Evolutionary conservation across 2,113 vertebrate species (phyloP).

Genomic region (Isurus oxyrinchus): DNA sequence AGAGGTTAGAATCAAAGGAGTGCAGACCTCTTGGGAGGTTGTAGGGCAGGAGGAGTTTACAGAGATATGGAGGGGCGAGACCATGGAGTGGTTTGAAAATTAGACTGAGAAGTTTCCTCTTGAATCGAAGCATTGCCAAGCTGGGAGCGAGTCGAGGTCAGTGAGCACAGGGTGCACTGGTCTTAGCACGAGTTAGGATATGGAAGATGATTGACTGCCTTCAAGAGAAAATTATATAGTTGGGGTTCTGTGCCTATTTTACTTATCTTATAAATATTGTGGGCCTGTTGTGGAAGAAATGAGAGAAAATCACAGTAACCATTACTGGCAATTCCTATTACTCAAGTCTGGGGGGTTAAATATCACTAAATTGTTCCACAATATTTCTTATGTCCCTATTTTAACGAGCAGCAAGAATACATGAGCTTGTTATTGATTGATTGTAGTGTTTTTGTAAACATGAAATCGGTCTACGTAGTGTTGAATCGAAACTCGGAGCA

Average conservation of each 20-base stretch:
- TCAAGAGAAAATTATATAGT: neutral
- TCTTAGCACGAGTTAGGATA: neutral
- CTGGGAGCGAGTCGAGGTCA: neutral
- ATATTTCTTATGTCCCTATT: neutral
- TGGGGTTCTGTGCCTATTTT: neutral
- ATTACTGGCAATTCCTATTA: neutral
- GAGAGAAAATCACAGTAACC: neutral
- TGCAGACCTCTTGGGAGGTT: no score
- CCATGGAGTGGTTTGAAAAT: neutral
- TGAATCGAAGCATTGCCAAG: neutral
- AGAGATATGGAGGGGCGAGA: neutral
- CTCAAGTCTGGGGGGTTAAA: neutral
- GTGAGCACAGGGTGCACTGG: neutral
- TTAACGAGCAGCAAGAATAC: neutral
- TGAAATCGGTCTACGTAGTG: neutral
- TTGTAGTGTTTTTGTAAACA: neutral
- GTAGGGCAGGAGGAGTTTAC: neutral
- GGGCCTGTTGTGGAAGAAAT: neutral
- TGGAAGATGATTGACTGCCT: neutral
- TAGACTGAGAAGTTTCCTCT: neutral
- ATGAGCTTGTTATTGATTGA: neutral
- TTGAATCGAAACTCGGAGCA: neutral
- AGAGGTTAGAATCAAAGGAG: neutral
- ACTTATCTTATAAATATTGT: neutral
- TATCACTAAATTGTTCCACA: neutral